Base-by-base conservation (phyloP, 1,140 invertebrate species). In the Trachelipus rathkii region DNA sequence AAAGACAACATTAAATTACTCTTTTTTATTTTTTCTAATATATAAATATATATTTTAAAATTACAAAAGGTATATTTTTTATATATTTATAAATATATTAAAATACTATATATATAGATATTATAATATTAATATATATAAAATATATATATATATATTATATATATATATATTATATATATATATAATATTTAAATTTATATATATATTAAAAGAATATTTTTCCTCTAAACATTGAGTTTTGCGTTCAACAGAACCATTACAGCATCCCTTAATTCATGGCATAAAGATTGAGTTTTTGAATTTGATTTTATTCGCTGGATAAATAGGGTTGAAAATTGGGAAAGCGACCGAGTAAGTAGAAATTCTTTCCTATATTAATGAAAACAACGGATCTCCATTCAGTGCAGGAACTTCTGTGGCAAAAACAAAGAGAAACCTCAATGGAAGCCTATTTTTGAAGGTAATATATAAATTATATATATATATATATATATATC, bases 161-260 rank as follows among this genome's bases (percentile, higher is more conserved):
- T 60, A 60, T 60, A 60, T 60, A 60, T 60, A 60, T 60, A 60
- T 60, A 60, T 60, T 60, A 60, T 60, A 60, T 60, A 60, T 60
- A 60, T 60, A 60, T 60, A 60, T 60, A 60, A 60, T 60, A 60
- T 60, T 4, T 60, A 60, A 4, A 60, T 60, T 4, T 60, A 60
- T 60, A 60, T 60, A 60, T 60, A 19, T 60, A 60, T 15, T 60
- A 9, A 50, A 50, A 50, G 19, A 60, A 4, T 60, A 60, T 60
- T 60, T 60, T 60, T 60, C 19, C 19, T 33, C 33, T n/a, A n/a
- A 33, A 3, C 33, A 13, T 60, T 60, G 1, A 60, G 50, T 2
- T 60, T 60, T 19, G 19, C 50, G 50, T 60, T 60, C 19, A 13
- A 8, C 50, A 4, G 50, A 60, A 15, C 50, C 50, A 60, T 60